A percentile compares a stretch with the other conserved stretches of the same genome.
phyloP scores from a whole-genome alignment of 2,888 invertebrate genomes.

The Dendrolimus pini region DNA sequence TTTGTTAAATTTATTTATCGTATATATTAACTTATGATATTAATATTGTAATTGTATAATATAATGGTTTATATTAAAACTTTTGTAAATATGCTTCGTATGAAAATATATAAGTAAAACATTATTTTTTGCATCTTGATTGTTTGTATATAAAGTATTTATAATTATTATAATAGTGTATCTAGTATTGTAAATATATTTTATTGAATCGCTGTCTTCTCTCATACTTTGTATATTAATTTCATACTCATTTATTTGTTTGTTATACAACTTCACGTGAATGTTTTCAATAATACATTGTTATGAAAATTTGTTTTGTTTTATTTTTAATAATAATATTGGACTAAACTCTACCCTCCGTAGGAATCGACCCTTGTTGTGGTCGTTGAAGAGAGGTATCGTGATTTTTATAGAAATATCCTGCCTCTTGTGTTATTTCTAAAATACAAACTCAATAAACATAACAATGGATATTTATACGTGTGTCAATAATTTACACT shows the following conservation, averaged over 20 bases:
- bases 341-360: neutral
- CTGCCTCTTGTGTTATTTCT: too few relatives aligned
- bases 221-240: conserved; percentile 27
- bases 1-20: conserved; percentile 14
- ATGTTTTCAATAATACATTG: conserved; percentile 37
- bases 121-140: conserved; percentile 59
- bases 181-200: conserved; percentile 18
- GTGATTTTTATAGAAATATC: too few relatives aligned
- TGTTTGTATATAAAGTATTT: conserved; percentile 24
- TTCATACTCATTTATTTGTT: conserved; percentile 21
- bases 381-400: too few relatives aligned
- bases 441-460: too few relatives aligned
- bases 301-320: conserved; percentile 13
- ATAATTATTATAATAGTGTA: conserved; percentile 19
- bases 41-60: neutral
- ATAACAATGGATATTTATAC: too few relatives aligned
- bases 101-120: conserved; percentile 55
- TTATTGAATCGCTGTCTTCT: conserved; percentile 31
- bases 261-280: conserved; percentile 35
- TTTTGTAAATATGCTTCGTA: conserved; percentile 70
- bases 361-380: too few relatives aligned
- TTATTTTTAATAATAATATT: conserved; percentile 10
- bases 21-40: conserved; percentile 10
- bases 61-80: conserved; percentile 24
- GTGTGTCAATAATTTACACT: too few relatives aligned